Conservation (phyloP, 2,113 vertebrate species). For the Larimichthys crocea region DNA sequence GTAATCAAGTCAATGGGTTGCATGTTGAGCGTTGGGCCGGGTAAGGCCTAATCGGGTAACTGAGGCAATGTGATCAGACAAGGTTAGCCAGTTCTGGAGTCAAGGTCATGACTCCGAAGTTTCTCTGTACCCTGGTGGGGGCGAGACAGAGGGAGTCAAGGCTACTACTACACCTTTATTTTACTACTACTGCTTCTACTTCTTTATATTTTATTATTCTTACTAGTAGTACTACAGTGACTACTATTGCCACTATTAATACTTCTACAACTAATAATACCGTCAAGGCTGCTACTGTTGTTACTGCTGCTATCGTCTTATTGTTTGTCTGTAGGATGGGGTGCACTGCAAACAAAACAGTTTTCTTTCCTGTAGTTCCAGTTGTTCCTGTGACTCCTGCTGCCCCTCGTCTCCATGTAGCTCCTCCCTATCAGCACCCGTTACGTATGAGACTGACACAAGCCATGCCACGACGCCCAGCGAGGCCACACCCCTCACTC, state of each 20-base stretch:
- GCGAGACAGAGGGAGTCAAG: too few species aligned
- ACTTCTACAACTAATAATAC: too few species aligned
- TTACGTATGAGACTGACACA: slow-evolving; percentile 87
- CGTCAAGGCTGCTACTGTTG: neutral
- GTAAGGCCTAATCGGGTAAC: too few species aligned
- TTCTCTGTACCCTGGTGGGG: too few species aligned
- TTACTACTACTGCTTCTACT: neutral
- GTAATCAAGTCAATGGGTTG: too few species aligned
- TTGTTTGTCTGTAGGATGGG: neutral
- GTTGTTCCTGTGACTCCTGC: slow-evolving; percentile 91
- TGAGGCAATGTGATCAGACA: too few species aligned
- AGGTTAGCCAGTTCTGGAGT: too few species aligned
- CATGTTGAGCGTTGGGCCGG: too few species aligned
- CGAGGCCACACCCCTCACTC: slow-evolving; percentile 64
- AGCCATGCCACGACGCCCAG: slow-evolving; percentile 84
- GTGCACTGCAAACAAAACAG: neutral
- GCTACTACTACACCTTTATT: too few species aligned
- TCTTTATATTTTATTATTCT: neutral
- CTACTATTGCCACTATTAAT: too few species aligned
- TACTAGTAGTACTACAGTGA: neutral
- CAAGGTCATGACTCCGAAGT: too few species aligned
- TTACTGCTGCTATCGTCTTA: neutral
- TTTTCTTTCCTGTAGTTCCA: slow-evolving; percentile 75
- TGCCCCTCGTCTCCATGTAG: slow-evolving; percentile 89
- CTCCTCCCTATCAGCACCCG: slow-evolving; percentile 85